These are phyloP conservation scores for Thumatha senex DNA, from an alignment of 2,888 invertebrate species.

Conservation along the genomic window DNA sequence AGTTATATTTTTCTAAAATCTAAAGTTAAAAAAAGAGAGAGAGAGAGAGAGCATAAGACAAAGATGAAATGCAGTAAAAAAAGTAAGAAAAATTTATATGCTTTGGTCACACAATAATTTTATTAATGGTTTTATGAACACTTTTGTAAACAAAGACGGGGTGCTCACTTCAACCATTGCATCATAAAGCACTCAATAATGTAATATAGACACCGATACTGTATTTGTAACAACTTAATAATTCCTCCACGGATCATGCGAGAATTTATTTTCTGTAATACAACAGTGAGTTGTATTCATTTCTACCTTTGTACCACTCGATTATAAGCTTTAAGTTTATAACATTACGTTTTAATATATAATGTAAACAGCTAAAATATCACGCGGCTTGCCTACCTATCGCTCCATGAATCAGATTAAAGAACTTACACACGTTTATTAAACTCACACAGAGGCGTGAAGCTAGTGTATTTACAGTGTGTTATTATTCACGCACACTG, in stretches of 20 bases:
- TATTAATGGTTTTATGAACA: too few species aligned
- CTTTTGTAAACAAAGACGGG: background rate
- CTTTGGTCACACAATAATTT: too few species aligned
- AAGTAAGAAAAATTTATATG: too few species aligned
- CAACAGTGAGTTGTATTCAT: conserved; percentile 8
- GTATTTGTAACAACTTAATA: conserved; percentile 38
- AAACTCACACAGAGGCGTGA: conserved; percentile 42
- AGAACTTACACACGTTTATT: conserved; percentile 49
- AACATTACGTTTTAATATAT: conserved; percentile 20
- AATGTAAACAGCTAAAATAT: conserved; percentile 39
- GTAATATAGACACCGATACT: conserved; percentile 13
- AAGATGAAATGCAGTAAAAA: too few species aligned
- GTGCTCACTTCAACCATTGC: background rate
- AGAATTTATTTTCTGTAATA: conserved; percentile 30
- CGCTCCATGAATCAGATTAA: conserved; percentile 72
- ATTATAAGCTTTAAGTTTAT: conserved; percentile 24
- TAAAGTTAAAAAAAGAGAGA: too few species aligned
- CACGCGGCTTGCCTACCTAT: conserved; percentile 48
- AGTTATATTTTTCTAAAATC: too few species aligned
- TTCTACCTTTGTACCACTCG: background rate
- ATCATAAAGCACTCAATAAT: background rate
- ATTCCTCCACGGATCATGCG: conserved; percentile 24
- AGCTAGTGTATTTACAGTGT: conserved; percentile 28
- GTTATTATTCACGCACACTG: conserved; percentile 6
- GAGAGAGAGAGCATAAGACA: too few species aligned